Evolutionary conservation across 2,888 invertebrate genomes (phyloP).

Genomic region (Fabriciana adippe): DNA sequence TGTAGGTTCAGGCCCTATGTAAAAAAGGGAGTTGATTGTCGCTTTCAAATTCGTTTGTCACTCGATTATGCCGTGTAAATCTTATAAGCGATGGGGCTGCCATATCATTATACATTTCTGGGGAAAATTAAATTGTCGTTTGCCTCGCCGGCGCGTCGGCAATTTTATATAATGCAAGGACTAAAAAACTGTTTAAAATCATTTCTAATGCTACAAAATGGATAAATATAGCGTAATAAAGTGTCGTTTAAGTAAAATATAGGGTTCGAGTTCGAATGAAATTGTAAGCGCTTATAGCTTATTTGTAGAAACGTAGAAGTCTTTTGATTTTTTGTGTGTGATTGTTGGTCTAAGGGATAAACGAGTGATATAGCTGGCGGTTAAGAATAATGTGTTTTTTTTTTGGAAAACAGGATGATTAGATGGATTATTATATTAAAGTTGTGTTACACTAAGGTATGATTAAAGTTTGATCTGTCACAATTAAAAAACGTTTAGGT

Average conservation of each 20-base stretch:
- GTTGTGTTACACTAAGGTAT: not conserved
- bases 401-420: not conserved
- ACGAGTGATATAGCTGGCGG: constrained; percentile 3
- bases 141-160: constrained; percentile 58
- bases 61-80: constrained; percentile 73
- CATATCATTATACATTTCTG: constrained; percentile 70
- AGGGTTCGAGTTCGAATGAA: constrained; percentile 50
- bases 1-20: constrained; percentile 39
- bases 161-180: constrained; percentile 57
- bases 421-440: not conserved
- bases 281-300: constrained; percentile 29
- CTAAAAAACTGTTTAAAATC: constrained; percentile 46
- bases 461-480: not conserved
- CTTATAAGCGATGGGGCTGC: constrained; percentile 67
- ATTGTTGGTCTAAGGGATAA: constrained; percentile 11
- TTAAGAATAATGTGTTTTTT: constrained; percentile 9
- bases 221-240: constrained; percentile 76
- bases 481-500: constrained; percentile 5
- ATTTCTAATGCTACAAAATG: constrained; percentile 75
- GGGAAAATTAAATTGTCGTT: constrained; percentile 75
- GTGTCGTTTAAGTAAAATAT: constrained; percentile 80
- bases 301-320: constrained; percentile 26
- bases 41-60: constrained; percentile 77
- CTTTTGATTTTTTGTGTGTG: constrained; percentile 13
- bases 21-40: constrained; percentile 52